Evolutionary conservation across 2,797 vertebrate genomes (phyloP).

Genomic region (Brachyrhaphis roseni): DNA sequence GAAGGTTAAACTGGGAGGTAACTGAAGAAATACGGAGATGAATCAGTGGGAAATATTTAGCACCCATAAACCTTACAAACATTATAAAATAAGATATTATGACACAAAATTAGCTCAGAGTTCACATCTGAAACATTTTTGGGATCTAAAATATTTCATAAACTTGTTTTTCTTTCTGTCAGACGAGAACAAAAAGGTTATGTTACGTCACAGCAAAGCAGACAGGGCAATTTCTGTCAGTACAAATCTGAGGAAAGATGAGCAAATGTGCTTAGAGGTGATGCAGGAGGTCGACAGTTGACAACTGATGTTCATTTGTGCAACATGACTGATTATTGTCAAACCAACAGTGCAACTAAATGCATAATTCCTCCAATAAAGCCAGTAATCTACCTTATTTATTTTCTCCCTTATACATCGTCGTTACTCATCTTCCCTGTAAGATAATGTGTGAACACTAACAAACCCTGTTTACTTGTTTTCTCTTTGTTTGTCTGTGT

Average conservation of each 20-base stretch:
- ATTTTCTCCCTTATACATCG: slow-evolving; percentile 19
- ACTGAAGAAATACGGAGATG: background rate
- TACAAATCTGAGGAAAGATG: slow-evolving; percentile 56
- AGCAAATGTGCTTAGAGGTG: slow-evolving; percentile 46
- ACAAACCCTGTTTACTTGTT: slow-evolving; percentile 18
- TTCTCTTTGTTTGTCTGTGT: background rate
- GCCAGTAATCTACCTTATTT: slow-evolving; percentile 20
- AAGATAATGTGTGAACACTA: slow-evolving; percentile 35
- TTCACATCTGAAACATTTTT: slow-evolving; percentile 13
- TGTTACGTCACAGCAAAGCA: slow-evolving; percentile 46
- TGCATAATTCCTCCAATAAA: slow-evolving; percentile 17
- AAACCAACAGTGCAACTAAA: slow-evolving; percentile 36
- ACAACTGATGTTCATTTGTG: slow-evolving; percentile 57
- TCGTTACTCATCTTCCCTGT: slow-evolving; percentile 37
- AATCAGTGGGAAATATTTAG: background rate
- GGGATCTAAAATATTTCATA: slow-evolving; percentile 43
- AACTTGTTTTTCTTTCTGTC: slow-evolving; percentile 44
- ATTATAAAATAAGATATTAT: too few species aligned
- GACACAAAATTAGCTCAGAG: too few species aligned
- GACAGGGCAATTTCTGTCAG: slow-evolving; percentile 65
- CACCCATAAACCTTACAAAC: background rate
- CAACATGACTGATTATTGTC: slow-evolving; percentile 49
- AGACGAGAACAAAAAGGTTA: slow-evolving; percentile 49
- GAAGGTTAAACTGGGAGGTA: background rate
- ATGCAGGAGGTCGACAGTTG: slow-evolving; percentile 36